A percentile compares a stretch with the other conserved stretches of the same genome.
Evolutionary conservation across 2,888 invertebrate genomes (phyloP).

Genomic region (Phymatocera aterrima): DNA sequence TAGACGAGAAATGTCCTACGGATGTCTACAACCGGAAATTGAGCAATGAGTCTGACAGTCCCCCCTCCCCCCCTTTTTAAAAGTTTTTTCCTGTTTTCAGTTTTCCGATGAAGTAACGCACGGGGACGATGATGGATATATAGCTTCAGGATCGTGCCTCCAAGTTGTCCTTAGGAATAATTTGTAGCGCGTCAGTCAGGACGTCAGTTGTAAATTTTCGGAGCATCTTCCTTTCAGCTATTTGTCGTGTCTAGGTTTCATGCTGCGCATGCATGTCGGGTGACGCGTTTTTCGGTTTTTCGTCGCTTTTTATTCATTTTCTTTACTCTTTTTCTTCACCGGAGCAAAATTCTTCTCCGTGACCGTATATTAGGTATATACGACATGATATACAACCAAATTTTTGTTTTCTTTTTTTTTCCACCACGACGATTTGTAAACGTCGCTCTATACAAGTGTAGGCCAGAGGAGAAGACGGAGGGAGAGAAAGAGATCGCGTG

Average conservation of each 20-base stretch:
- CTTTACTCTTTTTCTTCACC: not conserved
- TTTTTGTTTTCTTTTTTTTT: too few relatives aligned
- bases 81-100: too few relatives aligned
- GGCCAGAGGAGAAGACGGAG: too few relatives aligned
- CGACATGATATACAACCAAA: not conserved
- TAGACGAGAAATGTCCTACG: not conserved
- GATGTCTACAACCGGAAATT: not conserved
- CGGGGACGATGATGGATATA: too few relatives aligned
- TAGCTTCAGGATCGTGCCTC: too few relatives aligned
- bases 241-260: not conserved
- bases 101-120: too few relatives aligned
- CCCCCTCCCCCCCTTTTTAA: not conserved
- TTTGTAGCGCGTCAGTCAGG: too few relatives aligned
- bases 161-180: too few relatives aligned
- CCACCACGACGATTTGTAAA: slow-evolving; percentile 47
- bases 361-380: too few relatives aligned
- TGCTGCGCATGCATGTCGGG: too few relatives aligned
- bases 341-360: not conserved
- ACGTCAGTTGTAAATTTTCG: slow-evolving; percentile 4
- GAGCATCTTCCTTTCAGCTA: too few relatives aligned
- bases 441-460: slow-evolving; percentile 32
- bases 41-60: not conserved
- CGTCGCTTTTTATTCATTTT: too few relatives aligned
- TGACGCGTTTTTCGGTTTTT: not conserved
- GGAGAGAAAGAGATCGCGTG: slow-evolving; percentile 31